Evolutionary conservation across 2,797 vertebrate genomes (phyloP), one percentile per base, ranked within the genome.

Genomic region (Typhlichthys subterraneus): DNA sequence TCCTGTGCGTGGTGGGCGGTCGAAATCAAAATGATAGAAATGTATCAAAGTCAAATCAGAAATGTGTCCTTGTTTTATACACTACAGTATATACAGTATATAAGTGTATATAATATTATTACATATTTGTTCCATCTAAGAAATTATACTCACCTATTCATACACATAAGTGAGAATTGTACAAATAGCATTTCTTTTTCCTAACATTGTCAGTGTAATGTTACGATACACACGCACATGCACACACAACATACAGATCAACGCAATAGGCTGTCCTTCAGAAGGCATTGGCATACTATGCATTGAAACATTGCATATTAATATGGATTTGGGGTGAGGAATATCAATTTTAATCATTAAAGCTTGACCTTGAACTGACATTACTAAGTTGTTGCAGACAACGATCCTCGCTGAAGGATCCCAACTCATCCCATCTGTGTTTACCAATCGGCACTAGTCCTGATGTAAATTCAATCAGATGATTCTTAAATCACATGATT

Each of bases 1-100:
- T 87, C 65, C 80, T n/a, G 51, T 64, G 57, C 47, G 61, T 69
- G 76, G 75, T 82, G 76, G 84, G 76, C 80, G 76, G 84, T 82
- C 78, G 75, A 59, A 75, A 65, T 33, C 5, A 19, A 56, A 15
- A 57, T 31, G 12, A 71, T 12, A 47, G 13, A n/a, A 63, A 71
- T 59, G 31, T 45, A 61, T 65, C 46, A 38, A 47, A 33, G 23
- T 65, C 48, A 2, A 3, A 63, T 50, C 12, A 68, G 53, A 59
- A 48, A 51, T 75, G 47, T 69, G 72, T 65, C 48, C 64, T 59
- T 45, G 49, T 61, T 51, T 62, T 17, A 48, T 54, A 47, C 33
- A 9, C 12, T 53, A 5, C 19, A 10, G 5, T 9, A 45, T n/a
- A n/a, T 17, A 17, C 17, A 17, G 17, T 17, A 17, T 17, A 17